A percentile compares a stretch with the other conserved stretches of the same genome.
These are phyloP conservation scores for Dicaeum eximium DNA, from an alignment of 2,113 vertebrate species.

Conservation along the genomic window DNA sequence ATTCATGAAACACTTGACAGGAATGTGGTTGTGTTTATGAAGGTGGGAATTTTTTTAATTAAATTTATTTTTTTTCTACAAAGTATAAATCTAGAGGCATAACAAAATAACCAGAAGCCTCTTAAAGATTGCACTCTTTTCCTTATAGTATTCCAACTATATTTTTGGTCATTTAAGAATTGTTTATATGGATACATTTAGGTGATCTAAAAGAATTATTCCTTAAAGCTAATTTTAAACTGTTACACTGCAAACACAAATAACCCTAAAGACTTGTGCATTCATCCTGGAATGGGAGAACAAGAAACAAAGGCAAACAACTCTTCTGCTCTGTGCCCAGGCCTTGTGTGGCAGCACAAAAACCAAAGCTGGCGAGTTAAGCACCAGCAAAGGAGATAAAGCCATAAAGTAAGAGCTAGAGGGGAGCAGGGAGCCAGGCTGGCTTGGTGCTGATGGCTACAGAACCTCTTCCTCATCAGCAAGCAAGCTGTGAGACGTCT, in stretches of 20 bases:
- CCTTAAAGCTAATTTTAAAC: background rate
- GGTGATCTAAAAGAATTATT: accelerated
- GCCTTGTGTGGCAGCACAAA: background rate
- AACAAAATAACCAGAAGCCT: background rate
- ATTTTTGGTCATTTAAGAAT: background rate
- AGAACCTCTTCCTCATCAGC: background rate
- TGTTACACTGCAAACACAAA: background rate
- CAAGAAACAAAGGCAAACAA: background rate
- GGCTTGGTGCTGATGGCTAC: background rate
- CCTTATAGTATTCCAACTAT: background rate
- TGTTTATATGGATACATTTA: background rate
- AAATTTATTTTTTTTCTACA: background rate
- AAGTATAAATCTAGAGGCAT: background rate
- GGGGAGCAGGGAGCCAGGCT: background rate
- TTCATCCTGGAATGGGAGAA: background rate
- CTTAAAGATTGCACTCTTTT: background rate
- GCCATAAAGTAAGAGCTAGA: background rate
- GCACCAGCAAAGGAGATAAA: background rate
- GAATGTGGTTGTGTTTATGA: background rate
- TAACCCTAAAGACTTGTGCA: background rate
- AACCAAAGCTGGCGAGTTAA: background rate
- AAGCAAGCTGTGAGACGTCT: background rate
- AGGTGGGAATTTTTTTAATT: background rate
- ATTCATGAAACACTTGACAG: background rate
- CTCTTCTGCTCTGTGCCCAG: background rate